Base-by-base conservation (phyloP, 2,888 invertebrate genomes). In the Dromius quadrimaculatus region DNA sequence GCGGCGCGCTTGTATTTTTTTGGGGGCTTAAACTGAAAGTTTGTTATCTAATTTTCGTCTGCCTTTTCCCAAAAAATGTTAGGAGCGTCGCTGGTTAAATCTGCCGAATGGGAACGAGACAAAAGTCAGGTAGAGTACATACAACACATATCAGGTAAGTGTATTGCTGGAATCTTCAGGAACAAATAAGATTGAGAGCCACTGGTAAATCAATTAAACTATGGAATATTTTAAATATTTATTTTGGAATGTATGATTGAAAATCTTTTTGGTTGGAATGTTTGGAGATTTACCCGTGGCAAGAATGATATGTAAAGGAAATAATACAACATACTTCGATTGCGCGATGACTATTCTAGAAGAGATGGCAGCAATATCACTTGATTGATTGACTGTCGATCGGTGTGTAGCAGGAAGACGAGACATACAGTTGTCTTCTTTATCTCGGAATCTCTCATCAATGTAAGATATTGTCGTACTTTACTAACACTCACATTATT, bases 401-500 rank as follows among this genome's bases (percentile, higher is more conserved):
- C 41, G 54, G 41, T 61, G 68, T 59, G 68, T 68, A 28, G 68
- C 59, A 62, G 70, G 70, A 70, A 70, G 70, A 70, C 70, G 70
- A 47, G 36, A 38, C 22, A 66, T 70, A 70, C 36, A 62, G 43
- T 9, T 70, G 43, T 47, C 70, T 61, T 70, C 70, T 70, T 59
- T 28, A 45, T 45, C 22, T 41, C 41, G 20, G 20, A 50, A 68
- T 32, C 22, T 70, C 61, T 43, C 36, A 28, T 66, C 66, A 57
- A 57, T 43, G 32, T 59, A 68, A 68, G 68, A 70, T 70, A 70
- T 70, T 70, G 70, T 70, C 70, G 59, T 45, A 70, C 70, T 62
- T 70, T 70, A 70, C 70, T 70, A 70, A 70, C 70, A 70, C 70
- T 62, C 70, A 70, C 70, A 70, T 50, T 70, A 70, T 70, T 62